phyloP scores from a whole-genome alignment of 2,888 invertebrate genomes.

The Polyommatus icarus region DNA sequence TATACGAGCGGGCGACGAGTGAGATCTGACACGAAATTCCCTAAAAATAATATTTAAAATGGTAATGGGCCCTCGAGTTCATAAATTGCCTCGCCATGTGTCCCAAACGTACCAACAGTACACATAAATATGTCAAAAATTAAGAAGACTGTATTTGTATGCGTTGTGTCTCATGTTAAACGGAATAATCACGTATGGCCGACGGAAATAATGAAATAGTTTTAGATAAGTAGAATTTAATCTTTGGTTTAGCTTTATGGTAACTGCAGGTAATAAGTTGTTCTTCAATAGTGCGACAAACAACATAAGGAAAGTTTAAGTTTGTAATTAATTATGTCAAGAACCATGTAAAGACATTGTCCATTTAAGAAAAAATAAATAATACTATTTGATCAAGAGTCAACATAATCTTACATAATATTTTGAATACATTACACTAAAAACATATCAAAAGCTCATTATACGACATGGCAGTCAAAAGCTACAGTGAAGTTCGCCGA shows the following conservation, averaged over 20 bases:
- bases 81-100: slow-evolving; percentile 80
- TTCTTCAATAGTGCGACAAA: background rate
- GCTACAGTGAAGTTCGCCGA: slow-evolving; percentile 51
- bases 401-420: too few relatives aligned
- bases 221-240: background rate
- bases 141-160: slow-evolving; percentile 65
- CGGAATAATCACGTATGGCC: background rate
- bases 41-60: slow-evolving; percentile 82
- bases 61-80: slow-evolving; percentile 77
- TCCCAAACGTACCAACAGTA: slow-evolving; percentile 76
- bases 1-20: slow-evolving; percentile 75
- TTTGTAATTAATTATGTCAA: background rate
- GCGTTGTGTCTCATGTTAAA: slow-evolving; percentile 37
- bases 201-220: background rate
- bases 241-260: background rate
- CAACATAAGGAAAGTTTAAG: background rate
- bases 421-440: background rate
- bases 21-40: slow-evolving; percentile 81
- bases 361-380: background rate
- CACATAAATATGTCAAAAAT: slow-evolving; percentile 80
- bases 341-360: background rate
- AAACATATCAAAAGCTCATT: background rate
- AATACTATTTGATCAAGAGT: too few relatives aligned
- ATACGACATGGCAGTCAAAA: background rate
- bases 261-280: background rate